These are phyloP conservation scores for Montifringilla adamsi DNA, from an alignment of 2,113 vertebrate species.

Conservation along the genomic window DNA sequence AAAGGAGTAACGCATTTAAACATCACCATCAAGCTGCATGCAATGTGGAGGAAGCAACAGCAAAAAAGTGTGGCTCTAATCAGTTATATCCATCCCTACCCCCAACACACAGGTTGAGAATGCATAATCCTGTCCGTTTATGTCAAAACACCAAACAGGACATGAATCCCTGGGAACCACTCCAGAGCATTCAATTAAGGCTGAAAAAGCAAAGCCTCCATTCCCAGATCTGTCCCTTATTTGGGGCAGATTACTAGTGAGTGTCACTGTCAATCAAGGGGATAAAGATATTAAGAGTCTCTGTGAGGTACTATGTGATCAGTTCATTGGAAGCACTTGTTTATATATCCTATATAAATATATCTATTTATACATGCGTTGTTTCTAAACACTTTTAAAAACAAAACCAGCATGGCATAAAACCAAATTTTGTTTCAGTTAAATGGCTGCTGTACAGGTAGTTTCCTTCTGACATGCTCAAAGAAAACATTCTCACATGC, in stretches of 20 bases:
- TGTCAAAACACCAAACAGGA: background rate
- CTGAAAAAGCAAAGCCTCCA: background rate
- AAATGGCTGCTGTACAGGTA: background rate
- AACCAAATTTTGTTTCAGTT: background rate
- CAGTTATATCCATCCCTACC: background rate
- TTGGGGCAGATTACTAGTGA: background rate
- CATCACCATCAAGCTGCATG: background rate
- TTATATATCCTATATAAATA: background rate
- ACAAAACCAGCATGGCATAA: background rate
- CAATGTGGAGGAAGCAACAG: background rate
- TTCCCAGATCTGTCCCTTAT: background rate
- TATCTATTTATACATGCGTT: fast-evolving
- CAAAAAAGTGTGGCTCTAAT: background rate
- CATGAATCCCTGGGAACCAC: background rate
- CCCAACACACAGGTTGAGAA: background rate
- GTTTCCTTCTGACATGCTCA: background rate
- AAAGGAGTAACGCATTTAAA: background rate
- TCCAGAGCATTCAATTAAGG: background rate
- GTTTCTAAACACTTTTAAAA: background rate
- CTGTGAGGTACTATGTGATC: background rate
- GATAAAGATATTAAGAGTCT: background rate
- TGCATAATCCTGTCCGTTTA: background rate
- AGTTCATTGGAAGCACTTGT: background rate
- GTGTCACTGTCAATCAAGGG: background rate
- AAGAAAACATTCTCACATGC: background rate